Evolutionary conservation across 2,888 invertebrate species (phyloP).

Genomic region (Cetonia aurata): DNA sequence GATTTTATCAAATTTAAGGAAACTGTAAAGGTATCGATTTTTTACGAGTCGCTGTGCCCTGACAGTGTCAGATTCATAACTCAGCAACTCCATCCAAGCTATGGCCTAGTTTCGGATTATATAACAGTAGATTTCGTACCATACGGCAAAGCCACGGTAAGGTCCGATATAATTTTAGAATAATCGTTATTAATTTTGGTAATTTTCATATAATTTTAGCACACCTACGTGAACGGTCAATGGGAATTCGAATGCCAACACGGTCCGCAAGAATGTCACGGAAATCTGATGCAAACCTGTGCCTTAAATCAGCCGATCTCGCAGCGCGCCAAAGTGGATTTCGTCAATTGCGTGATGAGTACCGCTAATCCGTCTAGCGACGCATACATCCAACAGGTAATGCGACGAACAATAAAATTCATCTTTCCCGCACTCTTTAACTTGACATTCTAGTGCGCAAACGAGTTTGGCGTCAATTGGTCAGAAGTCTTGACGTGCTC

Average conservation of each 20-base stretch:
- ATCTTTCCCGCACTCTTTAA: not conserved
- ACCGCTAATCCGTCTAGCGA: constrained; percentile 29
- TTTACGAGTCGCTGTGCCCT: constrained; percentile 82
- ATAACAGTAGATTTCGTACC: constrained; percentile 64
- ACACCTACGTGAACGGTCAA: constrained; percentile 48
- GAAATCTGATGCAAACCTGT: constrained; percentile 70
- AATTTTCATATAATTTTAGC: not conserved
- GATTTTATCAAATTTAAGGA: constrained; percentile 31
- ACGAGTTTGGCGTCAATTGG: constrained; percentile 32
- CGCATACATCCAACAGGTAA: constrained; percentile 28
- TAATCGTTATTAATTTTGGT: constrained; percentile 3
- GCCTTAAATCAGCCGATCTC: constrained; percentile 61
- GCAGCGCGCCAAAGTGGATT: constrained; percentile 34
- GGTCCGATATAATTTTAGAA: not conserved
- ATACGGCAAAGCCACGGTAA: constrained; percentile 69
- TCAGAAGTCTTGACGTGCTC: constrained; percentile 58
- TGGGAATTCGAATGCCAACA: constrained; percentile 68
- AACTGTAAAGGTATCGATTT: constrained; percentile 70
- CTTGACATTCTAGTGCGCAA: not conserved
- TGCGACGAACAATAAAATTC: not conserved
- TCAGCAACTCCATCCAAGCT: constrained; percentile 73
- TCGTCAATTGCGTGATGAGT: constrained; percentile 42
- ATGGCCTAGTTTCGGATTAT: constrained; percentile 42
- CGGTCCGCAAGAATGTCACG: constrained; percentile 68
- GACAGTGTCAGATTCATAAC: constrained; percentile 81